These are phyloP conservation scores for Sebastes flavidus DNA, from an alignment of 2,797 vertebrate genomes.

Conservation along the genomic window DNA sequence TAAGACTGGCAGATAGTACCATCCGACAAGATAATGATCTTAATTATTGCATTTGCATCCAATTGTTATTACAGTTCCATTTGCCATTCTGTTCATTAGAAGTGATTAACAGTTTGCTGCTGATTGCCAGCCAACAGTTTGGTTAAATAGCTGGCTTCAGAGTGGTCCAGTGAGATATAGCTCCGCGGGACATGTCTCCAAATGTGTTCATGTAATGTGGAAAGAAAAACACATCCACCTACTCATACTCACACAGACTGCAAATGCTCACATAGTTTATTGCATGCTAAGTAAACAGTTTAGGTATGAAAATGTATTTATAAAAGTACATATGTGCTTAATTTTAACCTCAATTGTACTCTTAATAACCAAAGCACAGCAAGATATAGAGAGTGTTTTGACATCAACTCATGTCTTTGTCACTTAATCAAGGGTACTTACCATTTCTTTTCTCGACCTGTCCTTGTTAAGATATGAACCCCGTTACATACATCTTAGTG, in stretches of 20 bases:
- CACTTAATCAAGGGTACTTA: background rate
- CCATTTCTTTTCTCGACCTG: background rate
- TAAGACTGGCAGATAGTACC: background rate
- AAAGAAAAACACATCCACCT: conserved; percentile 34
- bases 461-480: background rate
- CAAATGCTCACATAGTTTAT: conserved; percentile 7
- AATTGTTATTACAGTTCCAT: conserved; percentile 42
- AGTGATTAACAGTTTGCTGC: conserved; percentile 41
- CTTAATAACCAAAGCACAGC: background rate
- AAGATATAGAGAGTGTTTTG: background rate
- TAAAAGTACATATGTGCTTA: background rate
- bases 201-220: conserved; percentile 46
- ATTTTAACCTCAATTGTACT: background rate
- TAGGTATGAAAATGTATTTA: conserved; percentile 13
- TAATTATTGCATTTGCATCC: conserved; percentile 50
- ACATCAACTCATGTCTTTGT: background rate
- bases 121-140: conserved; percentile 53
- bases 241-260: conserved; percentile 4
- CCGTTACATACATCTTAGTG: background rate
- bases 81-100: conserved; percentile 51
- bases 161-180: conserved; percentile 34
- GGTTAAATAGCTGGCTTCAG: conserved; percentile 36
- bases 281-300: conserved; percentile 19
- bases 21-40: conserved; percentile 50
- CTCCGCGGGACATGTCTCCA: conserved; percentile 35